These are phyloP conservation scores for Hassar affinis DNA, from an alignment of 2,113 vertebrate species.

Conservation along the genomic window DNA sequence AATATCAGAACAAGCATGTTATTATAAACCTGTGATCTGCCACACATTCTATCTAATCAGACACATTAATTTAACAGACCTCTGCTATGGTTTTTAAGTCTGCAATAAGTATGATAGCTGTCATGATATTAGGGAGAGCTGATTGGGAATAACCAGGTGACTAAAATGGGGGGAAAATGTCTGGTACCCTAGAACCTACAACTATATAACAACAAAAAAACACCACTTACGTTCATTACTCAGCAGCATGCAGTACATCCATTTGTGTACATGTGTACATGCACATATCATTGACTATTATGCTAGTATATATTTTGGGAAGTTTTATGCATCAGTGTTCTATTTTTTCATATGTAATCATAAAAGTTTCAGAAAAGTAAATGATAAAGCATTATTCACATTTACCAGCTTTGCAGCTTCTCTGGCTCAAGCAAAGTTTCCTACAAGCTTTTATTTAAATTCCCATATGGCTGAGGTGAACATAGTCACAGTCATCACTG, in stretches of 20 bases:
- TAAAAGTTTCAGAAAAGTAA: not conserved
- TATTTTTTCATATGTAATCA: no score
- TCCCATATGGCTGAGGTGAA: slow-evolving; percentile 17
- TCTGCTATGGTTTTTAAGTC: no score
- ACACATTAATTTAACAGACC: no score
- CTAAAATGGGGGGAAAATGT: not conserved
- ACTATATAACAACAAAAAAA: not conserved
- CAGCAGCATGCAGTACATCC: not conserved
- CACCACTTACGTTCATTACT: not conserved
- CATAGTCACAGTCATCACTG: slow-evolving; percentile 33
- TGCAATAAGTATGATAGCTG: no score
- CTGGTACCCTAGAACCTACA: not conserved
- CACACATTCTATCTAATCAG: no score
- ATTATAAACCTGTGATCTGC: no score
- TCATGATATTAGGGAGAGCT: not conserved
- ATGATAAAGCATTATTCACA: slow-evolving; percentile 18
- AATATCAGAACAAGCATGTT: no score
- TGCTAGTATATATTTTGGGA: not conserved
- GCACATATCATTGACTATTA: not conserved
- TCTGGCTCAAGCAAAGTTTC: slow-evolving; percentile 23
- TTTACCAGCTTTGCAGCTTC: slow-evolving; percentile 1
- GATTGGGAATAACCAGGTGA: not conserved
- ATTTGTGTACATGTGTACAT: not conserved
- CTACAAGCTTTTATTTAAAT: slow-evolving; percentile 13
- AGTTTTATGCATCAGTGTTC: not conserved